Conservation (phyloP, 2,113 vertebrate genomes). For the Mohoua ochrocephala region DNA sequence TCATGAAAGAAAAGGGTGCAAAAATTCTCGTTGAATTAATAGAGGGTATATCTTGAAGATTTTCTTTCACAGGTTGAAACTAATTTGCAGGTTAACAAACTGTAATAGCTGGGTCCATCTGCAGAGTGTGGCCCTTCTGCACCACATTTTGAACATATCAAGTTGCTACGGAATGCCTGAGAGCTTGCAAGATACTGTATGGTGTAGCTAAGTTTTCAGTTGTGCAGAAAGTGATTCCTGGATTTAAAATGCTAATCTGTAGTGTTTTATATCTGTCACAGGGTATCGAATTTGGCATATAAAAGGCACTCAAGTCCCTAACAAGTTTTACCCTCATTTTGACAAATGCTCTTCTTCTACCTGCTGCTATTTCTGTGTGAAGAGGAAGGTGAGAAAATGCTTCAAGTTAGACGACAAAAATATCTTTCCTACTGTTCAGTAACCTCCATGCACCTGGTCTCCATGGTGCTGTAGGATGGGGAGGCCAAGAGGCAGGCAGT, state of each 20-base stretch:
- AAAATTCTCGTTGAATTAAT: background rate
- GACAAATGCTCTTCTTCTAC: background rate
- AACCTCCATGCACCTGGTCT: constrained; percentile 17
- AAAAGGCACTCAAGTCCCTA: background rate
- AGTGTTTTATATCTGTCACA: background rate
- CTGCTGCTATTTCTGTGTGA: constrained; percentile 11
- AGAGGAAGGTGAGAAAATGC: constrained; percentile 26
- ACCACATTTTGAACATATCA: background rate
- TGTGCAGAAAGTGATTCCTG: background rate
- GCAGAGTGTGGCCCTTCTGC: background rate
- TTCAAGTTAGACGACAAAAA: constrained; percentile 5
- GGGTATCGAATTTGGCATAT: background rate
- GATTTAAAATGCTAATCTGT: background rate
- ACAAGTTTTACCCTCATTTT: background rate
- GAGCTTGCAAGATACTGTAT: background rate
- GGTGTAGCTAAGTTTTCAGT: background rate
- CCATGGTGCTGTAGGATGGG: background rate
- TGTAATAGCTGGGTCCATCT: background rate
- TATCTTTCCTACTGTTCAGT: background rate
- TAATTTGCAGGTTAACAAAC: background rate
- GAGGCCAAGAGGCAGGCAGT: background rate
- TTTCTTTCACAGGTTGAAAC: background rate
- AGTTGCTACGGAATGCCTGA: background rate
- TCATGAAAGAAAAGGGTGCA: background rate
- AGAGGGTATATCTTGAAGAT: background rate